Conservation (phyloP, 2,113 vertebrate species). For the Typhlomys cinereus region DNA sequence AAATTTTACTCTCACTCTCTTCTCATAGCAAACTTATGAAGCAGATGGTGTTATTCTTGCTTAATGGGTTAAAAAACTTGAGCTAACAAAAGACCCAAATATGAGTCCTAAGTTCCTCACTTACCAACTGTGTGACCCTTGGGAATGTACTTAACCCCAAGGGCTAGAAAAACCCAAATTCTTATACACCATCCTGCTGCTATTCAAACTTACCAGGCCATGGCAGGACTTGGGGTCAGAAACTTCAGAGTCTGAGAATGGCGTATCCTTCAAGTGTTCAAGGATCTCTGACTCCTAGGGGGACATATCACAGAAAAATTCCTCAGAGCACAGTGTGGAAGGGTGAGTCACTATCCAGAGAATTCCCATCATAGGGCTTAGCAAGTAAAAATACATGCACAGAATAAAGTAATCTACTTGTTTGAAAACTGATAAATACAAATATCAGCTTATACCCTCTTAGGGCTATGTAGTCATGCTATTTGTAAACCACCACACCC, state of each 20-base stretch:
- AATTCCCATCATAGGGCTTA: not conserved
- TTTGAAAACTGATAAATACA: not conserved
- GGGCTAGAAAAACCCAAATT: not conserved
- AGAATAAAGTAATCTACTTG: not conserved
- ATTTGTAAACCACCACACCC: not conserved
- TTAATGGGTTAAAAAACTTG: not conserved
- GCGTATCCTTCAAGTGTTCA: slow-evolving; percentile 69
- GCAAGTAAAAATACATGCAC: no score
- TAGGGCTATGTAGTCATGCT: not conserved
- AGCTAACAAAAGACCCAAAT: not conserved
- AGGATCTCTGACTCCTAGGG: slow-evolving; percentile 81
- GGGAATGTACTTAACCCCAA: not conserved
- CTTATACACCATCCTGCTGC: not conserved
- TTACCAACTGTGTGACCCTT: not conserved
- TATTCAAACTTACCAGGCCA: slow-evolving; percentile 78
- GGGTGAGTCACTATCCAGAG: no score
- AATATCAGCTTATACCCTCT: not conserved
- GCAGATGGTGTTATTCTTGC: not conserved
- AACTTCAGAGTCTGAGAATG: not conserved
- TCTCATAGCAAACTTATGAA: not conserved
- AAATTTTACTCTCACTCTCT: not conserved
- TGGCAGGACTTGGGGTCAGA: slow-evolving; percentile 2
- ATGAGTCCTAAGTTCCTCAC: not conserved
- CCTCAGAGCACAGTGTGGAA: not conserved
- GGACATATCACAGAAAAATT: slow-evolving; percentile 43